Base-by-base conservation (phyloP, 2,888 invertebrate genomes). In the Chymomyza procnemis region DNA sequence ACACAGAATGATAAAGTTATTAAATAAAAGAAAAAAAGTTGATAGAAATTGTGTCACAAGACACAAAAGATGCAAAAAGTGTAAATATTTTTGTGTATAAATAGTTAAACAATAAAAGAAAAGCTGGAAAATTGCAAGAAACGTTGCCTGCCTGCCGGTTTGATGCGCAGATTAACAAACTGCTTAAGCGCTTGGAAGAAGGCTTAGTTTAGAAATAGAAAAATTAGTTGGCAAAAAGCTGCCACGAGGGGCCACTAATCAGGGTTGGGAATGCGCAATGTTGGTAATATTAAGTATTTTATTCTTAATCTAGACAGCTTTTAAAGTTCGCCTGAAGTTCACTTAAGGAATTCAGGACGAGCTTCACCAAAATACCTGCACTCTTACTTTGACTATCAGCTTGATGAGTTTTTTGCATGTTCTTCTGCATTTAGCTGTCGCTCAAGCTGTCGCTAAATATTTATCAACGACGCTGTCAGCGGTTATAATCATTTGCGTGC, bases 321-420 rank as follows among this genome's bases (percentile, higher is more conserved):
- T n/a, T n/a, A n/a, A n/a, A n/a, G n/a, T n/a, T n/a, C n/a, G n/a
- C n/a, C n/a, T n/a, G n/a, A n/a, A n/a, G n/a, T n/a, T 41, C 12
- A 12, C 12, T 41, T 41, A 9, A 41, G n/a, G n/a, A 41, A 41
- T 41, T 41, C n/a, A n/a, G 0, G 12, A 12, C 34, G n/a, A n/a
- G n/a, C n/a, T n/a, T n/a, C 12, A 14, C 2, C 34, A 34, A 34
- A 12, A 4, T 1, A 4, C 1, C 34, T 34, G 34, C 30, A 6
- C 34, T 41, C 12, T 41, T 41, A n/a, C 34, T 12, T 41, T 41
- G 34, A 12, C 34, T 9, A 12, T 1, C 12, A 12, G 58, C 67
- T 61, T 81, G 81, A 81, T 79, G 77, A 72, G 65, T 74, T 73
- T 75, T 83, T 81, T 77, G 80, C 80, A 81, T 81, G 80, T 79